Conservation (phyloP, 2,113 vertebrate genomes). For the Talpa occidentalis region DNA sequence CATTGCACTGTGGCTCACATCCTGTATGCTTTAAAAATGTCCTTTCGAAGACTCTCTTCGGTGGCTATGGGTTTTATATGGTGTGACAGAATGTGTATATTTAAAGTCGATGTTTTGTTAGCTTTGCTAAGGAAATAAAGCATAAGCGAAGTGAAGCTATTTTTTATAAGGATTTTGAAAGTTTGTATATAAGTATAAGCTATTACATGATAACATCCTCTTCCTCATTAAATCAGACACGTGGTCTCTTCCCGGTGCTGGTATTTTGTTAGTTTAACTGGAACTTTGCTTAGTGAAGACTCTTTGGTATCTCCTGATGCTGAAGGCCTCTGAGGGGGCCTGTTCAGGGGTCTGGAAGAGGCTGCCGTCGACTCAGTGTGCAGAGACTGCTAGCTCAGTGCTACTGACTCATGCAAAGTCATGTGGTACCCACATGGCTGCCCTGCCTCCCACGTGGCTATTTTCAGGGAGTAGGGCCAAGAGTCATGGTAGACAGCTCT, state of each 20-base stretch:
- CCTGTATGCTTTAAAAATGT: slow-evolving; percentile 41
- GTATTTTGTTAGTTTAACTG: background rate
- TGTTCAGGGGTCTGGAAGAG: no score
- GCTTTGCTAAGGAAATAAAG: background rate
- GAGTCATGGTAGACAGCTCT: background rate
- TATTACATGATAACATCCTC: background rate
- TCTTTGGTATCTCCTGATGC: background rate
- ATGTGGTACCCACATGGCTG: rapidly evolving
- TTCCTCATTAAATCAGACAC: background rate
- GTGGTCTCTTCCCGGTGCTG: background rate
- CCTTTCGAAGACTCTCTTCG: slow-evolving; percentile 1
- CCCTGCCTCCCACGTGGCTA: rapidly evolving
- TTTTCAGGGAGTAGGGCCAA: background rate
- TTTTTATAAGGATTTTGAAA: background rate
- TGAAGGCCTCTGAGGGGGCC: background rate
- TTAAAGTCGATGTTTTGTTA: slow-evolving; percentile 36
- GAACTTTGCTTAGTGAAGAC: background rate
- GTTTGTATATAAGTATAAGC: background rate
- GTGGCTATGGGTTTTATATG: background rate
- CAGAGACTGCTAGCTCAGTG: background rate
- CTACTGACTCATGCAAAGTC: background rate
- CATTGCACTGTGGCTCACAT: slow-evolving; percentile 51
- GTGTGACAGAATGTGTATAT: background rate
- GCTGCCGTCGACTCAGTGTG: background rate
- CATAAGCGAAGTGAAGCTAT: background rate